phyloP scores from a whole-genome alignment of 2,797 vertebrate species.

The Cynodonichthys magdalenae region DNA sequence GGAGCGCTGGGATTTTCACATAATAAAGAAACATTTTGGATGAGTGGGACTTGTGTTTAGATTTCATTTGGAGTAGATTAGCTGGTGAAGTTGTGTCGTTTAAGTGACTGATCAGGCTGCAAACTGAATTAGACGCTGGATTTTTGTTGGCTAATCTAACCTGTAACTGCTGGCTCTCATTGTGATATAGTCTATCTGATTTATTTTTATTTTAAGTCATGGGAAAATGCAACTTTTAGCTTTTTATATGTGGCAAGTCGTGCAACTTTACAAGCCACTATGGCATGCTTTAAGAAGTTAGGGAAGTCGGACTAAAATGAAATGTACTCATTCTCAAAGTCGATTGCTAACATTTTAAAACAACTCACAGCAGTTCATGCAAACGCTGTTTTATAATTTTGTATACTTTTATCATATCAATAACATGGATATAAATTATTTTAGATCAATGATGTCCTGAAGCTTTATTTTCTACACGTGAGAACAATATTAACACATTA shows the following conservation, averaged over 20 bases:
- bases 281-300: background rate
- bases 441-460: background rate
- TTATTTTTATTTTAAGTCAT: too few species aligned
- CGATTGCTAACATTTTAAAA: background rate
- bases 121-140: background rate
- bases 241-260: background rate
- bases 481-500: constrained; percentile 13
- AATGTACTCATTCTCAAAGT: background rate
- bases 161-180: background rate
- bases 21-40: background rate
- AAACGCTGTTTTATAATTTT: too few species aligned
- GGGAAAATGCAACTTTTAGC: too few species aligned
- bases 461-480: background rate
- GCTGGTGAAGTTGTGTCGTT: background rate
- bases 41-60: constrained; percentile 1
- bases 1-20: background rate
- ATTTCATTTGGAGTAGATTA: background rate
- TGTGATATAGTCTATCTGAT: background rate
- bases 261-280: background rate
- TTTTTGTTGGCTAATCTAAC: background rate
- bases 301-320: constrained; percentile 13
- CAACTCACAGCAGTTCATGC: background rate
- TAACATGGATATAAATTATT: background rate
- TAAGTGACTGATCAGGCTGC: background rate
- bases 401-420: background rate